Base-by-base conservation (phyloP, 2,888 invertebrate genomes). In the Nemoura dubitans region DNA sequence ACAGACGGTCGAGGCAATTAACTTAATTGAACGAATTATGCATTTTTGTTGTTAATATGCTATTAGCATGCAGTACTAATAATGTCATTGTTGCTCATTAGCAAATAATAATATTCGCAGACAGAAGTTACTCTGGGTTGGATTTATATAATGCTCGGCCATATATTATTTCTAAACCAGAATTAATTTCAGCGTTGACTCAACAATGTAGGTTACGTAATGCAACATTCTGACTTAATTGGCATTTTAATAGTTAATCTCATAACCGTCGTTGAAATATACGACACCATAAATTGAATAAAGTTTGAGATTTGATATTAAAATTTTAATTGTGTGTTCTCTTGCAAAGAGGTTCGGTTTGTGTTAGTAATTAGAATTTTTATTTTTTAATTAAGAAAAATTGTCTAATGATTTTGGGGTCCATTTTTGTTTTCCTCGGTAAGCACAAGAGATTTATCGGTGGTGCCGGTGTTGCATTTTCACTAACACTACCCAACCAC, bases 11-110 rank as follows among this genome's bases (percentile, higher is more conserved):
- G 59, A 1, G 59, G 59, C 59, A 59, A 59, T 59, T 59, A 59
- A 59, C 59, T 59, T 59, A 59, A 59, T 59, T 59, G 21, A 59
- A 59, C 59, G 14, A 10, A 59, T 59, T 59, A 59, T 59, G 59
- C 59, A 59, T 59, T 59, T 59, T 59, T 59, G 59, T 59, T 59
- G 59, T 59, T 59, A 59, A 59, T 59, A 59, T 59, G 59, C 59
- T 7, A 59, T 7, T 59, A 59, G 14, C 59, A 59, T 59, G 59
- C 10, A 21, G 59, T 16, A 59, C 10, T 59, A 59, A 59, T 59
- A 59, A 2, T 59, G 59, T 59, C 59, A 59, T 21, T 59, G 59
- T 59, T 59, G 59, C 59, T 59, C 59, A 59, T 59, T 59, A 59
- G 59, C 59, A 59, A 59, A 59, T 59, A 59, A 59, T 59, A 59